Conservation (phyloP, 2,888 invertebrate genomes). For the Drosophila peninsularis region DNA sequence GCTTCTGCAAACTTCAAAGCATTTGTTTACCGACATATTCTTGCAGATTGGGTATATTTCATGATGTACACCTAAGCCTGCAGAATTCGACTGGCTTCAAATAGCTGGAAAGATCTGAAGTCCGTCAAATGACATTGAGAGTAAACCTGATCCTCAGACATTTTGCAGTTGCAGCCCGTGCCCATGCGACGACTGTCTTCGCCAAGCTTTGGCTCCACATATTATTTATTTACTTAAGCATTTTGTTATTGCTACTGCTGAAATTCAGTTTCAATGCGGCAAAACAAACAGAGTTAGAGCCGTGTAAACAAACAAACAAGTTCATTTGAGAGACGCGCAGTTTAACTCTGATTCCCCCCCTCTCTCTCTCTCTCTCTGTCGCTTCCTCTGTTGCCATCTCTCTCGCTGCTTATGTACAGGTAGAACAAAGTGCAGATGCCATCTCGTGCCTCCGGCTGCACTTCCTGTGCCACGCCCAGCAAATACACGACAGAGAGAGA, state of each 20-base stretch:
- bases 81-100: neutral
- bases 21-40: neutral
- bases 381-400: constrained; percentile 3
- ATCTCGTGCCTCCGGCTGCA: constrained; percentile 45
- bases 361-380: neutral
- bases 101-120: neutral
- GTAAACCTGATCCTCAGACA: constrained; percentile 21
- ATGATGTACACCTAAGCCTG: neutral
- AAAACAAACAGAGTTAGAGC: constrained; percentile 38
- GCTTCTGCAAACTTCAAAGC: neutral
- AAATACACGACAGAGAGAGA: constrained; percentile 33
- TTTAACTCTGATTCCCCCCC: neutral
- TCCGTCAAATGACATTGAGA: constrained; percentile 45
- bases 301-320: constrained; percentile 64
- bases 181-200: constrained; percentile 7
- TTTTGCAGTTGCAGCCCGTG: constrained; percentile 36
- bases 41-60: neutral
- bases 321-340: constrained; percentile 45
- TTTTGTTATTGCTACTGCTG: constrained; percentile 53
- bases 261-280: constrained; percentile 23
- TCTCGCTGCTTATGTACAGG: constrained; percentile 47
- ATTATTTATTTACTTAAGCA: constrained; percentile 44
- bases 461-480: constrained; percentile 77
- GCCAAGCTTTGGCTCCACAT: constrained; percentile 2
- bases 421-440: constrained; percentile 45